Conservation (phyloP, 2,888 invertebrate species). For the Agonopterix heracliana region DNA sequence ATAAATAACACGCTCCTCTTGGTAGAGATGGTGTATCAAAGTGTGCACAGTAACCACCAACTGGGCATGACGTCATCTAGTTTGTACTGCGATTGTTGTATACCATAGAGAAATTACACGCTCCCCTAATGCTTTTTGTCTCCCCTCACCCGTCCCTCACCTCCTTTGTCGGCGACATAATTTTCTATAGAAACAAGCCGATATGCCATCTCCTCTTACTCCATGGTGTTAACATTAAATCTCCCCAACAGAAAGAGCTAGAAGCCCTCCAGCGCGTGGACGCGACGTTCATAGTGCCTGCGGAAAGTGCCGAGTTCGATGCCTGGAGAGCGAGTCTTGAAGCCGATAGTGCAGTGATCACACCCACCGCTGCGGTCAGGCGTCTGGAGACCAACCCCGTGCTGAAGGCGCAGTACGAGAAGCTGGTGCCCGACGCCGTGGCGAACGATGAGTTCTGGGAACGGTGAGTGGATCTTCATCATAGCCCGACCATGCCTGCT, state of each 20-base stretch:
- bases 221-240: neutral
- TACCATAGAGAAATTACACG: no score
- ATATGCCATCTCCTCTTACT: no score
- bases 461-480: constrained; percentile 60
- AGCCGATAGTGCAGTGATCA: constrained; percentile 35
- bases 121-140: no score
- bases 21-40: no score
- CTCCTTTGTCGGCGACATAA: no score
- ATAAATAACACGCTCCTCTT: no score
- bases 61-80: no score
- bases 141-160: no score
- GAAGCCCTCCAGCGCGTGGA: constrained; percentile 83
- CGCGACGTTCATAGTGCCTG: constrained; percentile 83
- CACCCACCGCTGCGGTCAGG: constrained; percentile 30
- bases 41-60: no score
- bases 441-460: constrained; percentile 88
- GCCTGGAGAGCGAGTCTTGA: constrained; percentile 56
- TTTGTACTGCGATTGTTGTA: no score
- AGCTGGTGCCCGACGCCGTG: constrained; percentile 83
- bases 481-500: no score
- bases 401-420: constrained; percentile 77
- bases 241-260: constrained; percentile 77
- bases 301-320: constrained; percentile 69
- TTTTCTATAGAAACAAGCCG: no score
- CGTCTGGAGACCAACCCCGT: constrained; percentile 55